Base-by-base conservation (phyloP, 2,113 vertebrate genomes). In the Ciconia boyciana region DNA sequence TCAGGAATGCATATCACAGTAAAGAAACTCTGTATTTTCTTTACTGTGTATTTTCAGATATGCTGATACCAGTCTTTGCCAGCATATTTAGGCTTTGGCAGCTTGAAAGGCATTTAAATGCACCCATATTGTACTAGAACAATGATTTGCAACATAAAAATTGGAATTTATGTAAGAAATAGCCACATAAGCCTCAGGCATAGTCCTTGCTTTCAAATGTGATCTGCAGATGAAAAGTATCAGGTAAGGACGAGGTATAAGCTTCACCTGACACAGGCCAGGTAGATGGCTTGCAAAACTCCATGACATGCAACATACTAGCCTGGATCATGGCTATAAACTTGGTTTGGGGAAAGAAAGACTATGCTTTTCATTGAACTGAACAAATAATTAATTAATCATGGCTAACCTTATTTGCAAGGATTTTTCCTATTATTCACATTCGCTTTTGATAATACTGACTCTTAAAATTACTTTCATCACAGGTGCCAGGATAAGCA, bases 1-100 rank as follows among this genome's bases (percentile, higher is more conserved):
- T 25, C 34, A 92, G 57, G 24, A 62, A 70, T 14, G 7, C 2
- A 0, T 57, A 32, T 29, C 25, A 43, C 0, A 0, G 18, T 75
- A 51, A 82, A 86, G 32, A 80, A 83, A 51, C 11, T 24, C 8
- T 43, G 36, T 36, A 36, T 36, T 36, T 36, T 36, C 36, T 36
- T 36, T 36, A 36, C 36, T 36, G 3, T 62, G 7, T 60, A 3
- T 69, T 55, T 83, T 83, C 44, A 72, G 60, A 66, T 75, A 44
- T 41, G 39, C 46, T 55, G 44, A 21, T 62, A 70, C 14, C 18
- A 31, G 10, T 60, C 57, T 82, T 68, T 64, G 25, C 13, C 54
- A 74, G 28, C 31, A 12, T 57, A 31, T 44, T 88, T 83, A 48
- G 51, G 36, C 39, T 71, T 76, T 52, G 32, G 44, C 36, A 90